A percentile compares a stretch with the other conserved stretches of the same genome.
Evolutionary conservation across 2,797 vertebrate genomes (phyloP).

Genomic region (Gymnopithys bicolor): DNA sequence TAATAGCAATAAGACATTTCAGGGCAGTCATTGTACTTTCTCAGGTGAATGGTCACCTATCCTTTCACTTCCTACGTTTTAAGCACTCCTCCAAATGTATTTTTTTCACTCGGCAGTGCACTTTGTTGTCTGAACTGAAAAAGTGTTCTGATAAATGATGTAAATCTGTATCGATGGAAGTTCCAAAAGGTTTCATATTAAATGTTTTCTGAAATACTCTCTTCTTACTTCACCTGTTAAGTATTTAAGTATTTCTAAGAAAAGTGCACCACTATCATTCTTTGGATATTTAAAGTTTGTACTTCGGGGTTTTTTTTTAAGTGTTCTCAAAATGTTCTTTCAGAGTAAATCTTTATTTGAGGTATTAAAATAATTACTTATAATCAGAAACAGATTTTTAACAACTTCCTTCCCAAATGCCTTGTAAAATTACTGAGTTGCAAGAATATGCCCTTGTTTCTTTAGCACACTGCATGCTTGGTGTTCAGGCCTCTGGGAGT

Average conservation of each 20-base stretch:
- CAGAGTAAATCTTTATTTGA: constrained; percentile 20
- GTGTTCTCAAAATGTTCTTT: constrained; percentile 31
- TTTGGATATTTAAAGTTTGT: constrained; percentile 42
- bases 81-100: constrained; percentile 46
- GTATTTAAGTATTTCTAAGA: constrained; percentile 53
- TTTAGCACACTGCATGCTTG: neutral
- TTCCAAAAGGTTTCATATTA: constrained; percentile 69
- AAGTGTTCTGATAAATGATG: constrained; percentile 55
- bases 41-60: constrained; percentile 59
- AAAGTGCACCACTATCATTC: constrained; percentile 32
- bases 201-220: constrained; percentile 68
- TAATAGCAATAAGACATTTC: constrained; percentile 71
- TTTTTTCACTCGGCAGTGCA: constrained; percentile 52
- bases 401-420: constrained; percentile 20
- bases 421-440: neutral
- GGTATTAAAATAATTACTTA: neutral
- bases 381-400: constrained; percentile 16
- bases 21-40: constrained; percentile 56
- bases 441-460: neutral
- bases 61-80: neutral
- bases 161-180: constrained; percentile 68
- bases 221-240: constrained; percentile 62
- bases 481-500: neutral
- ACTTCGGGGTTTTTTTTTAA: constrained; percentile 8
- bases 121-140: constrained; percentile 60